These are phyloP conservation scores for Apogon talboti DNA, from an alignment of 2,797 vertebrate genomes.

Conservation along the genomic window DNA sequence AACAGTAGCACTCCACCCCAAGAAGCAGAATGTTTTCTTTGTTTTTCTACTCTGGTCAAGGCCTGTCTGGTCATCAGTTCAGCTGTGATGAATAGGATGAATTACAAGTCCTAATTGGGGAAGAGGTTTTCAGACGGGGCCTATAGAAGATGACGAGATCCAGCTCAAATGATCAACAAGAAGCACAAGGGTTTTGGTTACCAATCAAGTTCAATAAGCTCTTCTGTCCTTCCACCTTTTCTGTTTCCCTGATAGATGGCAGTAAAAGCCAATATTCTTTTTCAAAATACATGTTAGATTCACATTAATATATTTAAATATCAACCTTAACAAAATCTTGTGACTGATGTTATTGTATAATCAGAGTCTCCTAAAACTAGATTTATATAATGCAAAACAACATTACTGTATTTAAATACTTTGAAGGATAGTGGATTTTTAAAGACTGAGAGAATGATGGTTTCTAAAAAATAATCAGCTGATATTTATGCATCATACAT, in stretches of 20 bases:
- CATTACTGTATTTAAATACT: too few species aligned
- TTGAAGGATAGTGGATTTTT: too few species aligned
- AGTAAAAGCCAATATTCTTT: not conserved
- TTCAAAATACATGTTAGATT: not conserved
- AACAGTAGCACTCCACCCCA: slow-evolving; percentile 58
- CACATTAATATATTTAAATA: too few species aligned
- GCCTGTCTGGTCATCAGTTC: slow-evolving; percentile 55
- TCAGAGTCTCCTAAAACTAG: too few species aligned
- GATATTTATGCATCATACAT: too few species aligned
- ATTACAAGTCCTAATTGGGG: slow-evolving; percentile 64
- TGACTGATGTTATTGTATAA: too few species aligned
- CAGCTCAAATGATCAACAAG: slow-evolving; percentile 40
- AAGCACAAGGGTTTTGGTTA: slow-evolving; percentile 35
- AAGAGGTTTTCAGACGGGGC: slow-evolving; percentile 29
- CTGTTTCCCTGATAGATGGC: not conserved
- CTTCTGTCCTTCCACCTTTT: too few species aligned
- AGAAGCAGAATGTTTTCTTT: slow-evolving; percentile 66
- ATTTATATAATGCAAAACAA: too few species aligned
- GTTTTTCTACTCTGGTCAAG: slow-evolving; percentile 54
- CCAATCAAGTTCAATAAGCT: slow-evolving; percentile 18
- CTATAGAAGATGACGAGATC: slow-evolving; percentile 27
- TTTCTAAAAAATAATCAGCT: too few species aligned
- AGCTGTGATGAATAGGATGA: slow-evolving; percentile 48
- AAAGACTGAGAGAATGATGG: too few species aligned
- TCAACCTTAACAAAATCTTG: too few species aligned